These are phyloP conservation scores for Coenobita brevimanus DNA, from an alignment of 1,140 invertebrate species.

Conservation along the genomic window DNA sequence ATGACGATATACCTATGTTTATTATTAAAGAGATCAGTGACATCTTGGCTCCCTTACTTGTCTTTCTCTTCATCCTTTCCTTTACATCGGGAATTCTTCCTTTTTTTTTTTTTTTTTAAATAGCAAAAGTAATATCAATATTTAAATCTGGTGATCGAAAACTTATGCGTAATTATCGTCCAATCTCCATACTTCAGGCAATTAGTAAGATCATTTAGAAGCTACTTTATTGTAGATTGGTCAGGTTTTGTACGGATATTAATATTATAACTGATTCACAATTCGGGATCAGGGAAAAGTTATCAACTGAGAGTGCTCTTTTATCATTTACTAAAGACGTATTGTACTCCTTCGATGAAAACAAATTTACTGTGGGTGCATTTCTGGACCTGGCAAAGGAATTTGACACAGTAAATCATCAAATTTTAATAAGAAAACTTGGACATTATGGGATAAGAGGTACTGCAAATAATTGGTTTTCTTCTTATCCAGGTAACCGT, in stretches of 20 bases:
- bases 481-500: background rate
- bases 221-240: background rate
- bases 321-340: background rate
- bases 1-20: too few species aligned
- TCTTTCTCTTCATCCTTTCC: too few species aligned
- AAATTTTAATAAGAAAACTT: background rate
- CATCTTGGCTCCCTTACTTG: too few species aligned
- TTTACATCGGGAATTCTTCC: too few species aligned
- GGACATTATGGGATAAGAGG: constrained; percentile 3
- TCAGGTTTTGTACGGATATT: background rate
- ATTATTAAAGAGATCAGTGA: too few species aligned
- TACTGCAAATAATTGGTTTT: background rate
- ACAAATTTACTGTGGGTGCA: background rate
- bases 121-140: too few species aligned
- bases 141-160: too few species aligned
- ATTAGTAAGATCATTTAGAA: background rate
- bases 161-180: too few species aligned
- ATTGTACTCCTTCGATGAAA: background rate
- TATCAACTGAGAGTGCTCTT: background rate
- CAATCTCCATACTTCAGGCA: too few species aligned
- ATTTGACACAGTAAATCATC: constrained; percentile 2
- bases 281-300: background rate
- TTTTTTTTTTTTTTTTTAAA: too few species aligned
- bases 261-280: background rate
- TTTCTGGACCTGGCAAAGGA: constrained; percentile 2